These are phyloP conservation scores for Marmota flaviventris DNA, from an alignment of 2,113 vertebrate species.

Conservation along the genomic window DNA sequence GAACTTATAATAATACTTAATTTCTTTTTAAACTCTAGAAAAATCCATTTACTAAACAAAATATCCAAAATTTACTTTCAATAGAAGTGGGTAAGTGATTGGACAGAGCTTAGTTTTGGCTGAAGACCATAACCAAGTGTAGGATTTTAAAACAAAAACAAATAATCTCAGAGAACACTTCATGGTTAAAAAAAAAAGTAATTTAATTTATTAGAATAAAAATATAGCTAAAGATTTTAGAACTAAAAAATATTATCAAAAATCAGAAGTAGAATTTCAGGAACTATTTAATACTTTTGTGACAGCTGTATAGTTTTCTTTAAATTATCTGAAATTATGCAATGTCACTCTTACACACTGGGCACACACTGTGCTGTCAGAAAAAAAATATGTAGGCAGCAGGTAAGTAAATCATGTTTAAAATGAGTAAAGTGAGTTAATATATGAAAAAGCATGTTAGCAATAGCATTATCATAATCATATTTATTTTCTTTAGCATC, in stretches of 20 bases:
- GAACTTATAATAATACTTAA: not conserved
- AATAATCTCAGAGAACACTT: not conserved
- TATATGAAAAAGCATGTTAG: not conserved
- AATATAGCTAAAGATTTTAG: not conserved
- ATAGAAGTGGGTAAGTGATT: not conserved
- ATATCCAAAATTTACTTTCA: not conserved
- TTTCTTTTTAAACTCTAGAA: not conserved
- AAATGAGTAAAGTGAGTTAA: not conserved
- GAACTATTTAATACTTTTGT: not conserved
- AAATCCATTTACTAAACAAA: not conserved
- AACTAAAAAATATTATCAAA: not conserved
- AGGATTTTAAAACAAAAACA: not conserved
- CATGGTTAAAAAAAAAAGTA: not conserved
- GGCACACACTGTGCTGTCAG: not conserved
- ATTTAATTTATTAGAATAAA: not conserved
- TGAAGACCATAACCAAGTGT: not conserved
- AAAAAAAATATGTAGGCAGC: not conserved
- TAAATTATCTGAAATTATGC: conserved; percentile 1
- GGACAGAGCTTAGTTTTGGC: not conserved
- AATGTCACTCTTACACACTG: not conserved
- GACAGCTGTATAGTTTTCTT: not conserved
- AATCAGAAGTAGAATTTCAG: not conserved
- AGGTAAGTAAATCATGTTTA: not conserved
- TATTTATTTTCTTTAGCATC: not conserved
- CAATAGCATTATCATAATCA: not conserved